Base-by-base conservation (phyloP, 2,113 vertebrate genomes). In the Hydrolagus affinis region DNA sequence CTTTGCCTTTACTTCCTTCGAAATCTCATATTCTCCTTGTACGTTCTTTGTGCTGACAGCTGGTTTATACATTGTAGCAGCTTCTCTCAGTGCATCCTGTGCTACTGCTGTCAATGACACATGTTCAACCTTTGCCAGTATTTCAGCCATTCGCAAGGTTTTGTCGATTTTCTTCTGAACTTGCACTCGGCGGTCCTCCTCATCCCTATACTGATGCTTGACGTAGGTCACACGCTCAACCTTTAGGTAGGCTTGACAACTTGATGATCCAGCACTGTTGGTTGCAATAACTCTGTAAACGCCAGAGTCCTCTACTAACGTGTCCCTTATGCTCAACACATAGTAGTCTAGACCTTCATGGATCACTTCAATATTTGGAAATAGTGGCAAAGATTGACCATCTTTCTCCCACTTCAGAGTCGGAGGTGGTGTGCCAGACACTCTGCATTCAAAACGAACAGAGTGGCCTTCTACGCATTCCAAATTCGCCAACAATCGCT, bases 331-430 rank as follows among this genome's bases (percentile, higher is more conserved):
- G 86, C 97, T 95, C 87, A 99, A 93, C 86, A 96, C 96, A 89
- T 93, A 99, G 88, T 99, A 99, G 90, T 99, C 98, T 89, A 99
- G 92, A 87, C 97, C 98, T 91, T 99, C 97, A 1, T 98, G 96
- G 86, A 98, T 91, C 88, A 99, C 91, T 89, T 98, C 97, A 89
- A 98, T 95, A 87, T 96, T 96, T 74, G 96, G 95, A 88, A 96
- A 96, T 15, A 96, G 95, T 86, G 96, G 92, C 32, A 99, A 90
- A 86, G 95, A 94, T 15, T 93, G 94, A 60, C 96, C 98, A 87
- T 99, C 97, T 89, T 99, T 99, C 90, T 99, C 97, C 97, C 98
- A 99, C 89, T 95, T 96, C 85, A 99, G 69, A 0, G 89, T 89
- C 71, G 94, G 94, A 25, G 91, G 89, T 74, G 98, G 98, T 87